phyloP scores from a whole-genome alignment of 1,140 invertebrate species.

The Drosophila auraria region DNA sequence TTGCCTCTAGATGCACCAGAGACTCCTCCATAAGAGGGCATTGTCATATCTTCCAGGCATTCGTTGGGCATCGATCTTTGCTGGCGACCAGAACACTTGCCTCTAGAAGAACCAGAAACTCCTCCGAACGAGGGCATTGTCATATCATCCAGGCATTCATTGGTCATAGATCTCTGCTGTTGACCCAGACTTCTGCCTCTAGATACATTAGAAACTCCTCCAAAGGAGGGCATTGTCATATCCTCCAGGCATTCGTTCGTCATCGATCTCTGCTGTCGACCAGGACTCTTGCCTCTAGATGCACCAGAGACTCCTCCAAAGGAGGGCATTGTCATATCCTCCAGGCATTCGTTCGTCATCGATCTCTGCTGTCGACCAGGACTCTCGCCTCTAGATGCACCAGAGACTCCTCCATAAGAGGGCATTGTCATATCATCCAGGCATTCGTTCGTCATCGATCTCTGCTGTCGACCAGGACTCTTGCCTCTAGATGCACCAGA shows the following conservation, averaged over 20 bases:
- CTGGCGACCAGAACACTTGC: not conserved
- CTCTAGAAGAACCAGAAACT: not conserved
- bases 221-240: too few relatives aligned
- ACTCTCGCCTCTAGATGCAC: not conserved
- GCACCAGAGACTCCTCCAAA: not conserved
- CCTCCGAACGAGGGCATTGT: not conserved
- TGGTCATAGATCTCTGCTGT: not conserved
- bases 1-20: conserved; percentile 1
- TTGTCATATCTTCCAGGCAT: conserved; percentile 10
- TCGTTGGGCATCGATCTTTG: conserved; percentile 2
- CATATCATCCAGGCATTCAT: not conserved
- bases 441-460: conserved; percentile 1
- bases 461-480: not conserved
- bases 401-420: not conserved
- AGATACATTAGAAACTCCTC: not conserved
- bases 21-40: not conserved
- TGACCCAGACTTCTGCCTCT: not conserved
- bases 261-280: not conserved
- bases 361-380: not conserved
- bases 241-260: not conserved
- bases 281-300: not conserved
- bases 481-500: not conserved
- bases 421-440: conserved; percentile 28
- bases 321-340: conserved; percentile 11
- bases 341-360: conserved; percentile 13